These are phyloP conservation scores for Thalassoma bifasciatum DNA, from an alignment of 2,113 vertebrate genomes.

Conservation along the genomic window DNA sequence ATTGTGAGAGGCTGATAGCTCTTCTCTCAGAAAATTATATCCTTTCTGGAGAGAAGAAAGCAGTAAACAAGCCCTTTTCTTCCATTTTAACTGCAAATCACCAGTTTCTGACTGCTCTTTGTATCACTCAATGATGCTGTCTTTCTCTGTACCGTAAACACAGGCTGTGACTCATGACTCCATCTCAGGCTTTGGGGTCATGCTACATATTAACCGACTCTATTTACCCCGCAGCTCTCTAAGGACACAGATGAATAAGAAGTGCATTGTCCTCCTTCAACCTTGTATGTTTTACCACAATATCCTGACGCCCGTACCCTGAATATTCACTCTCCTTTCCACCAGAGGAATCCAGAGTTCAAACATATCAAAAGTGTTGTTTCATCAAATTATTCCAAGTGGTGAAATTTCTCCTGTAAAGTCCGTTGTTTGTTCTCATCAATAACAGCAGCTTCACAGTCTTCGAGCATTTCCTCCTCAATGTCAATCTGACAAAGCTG, in stretches of 20 bases:
- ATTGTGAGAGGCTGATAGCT: slow-evolving; percentile 24
- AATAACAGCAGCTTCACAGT: no score
- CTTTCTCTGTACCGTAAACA: slow-evolving; percentile 65
- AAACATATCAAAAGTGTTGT: no score
- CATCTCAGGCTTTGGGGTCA: slow-evolving; percentile 63
- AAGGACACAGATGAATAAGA: neutral
- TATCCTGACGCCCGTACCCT: no score
- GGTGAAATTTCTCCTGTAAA: no score
- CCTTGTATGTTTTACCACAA: no score
- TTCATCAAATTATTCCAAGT: no score
- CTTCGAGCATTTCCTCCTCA: no score
- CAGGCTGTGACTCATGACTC: slow-evolving; percentile 67
- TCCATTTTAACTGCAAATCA: slow-evolving; percentile 17
- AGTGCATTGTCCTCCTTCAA: slow-evolving; percentile 10
- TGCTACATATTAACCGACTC: slow-evolving; percentile 28
- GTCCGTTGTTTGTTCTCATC: no score
- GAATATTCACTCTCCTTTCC: no score
- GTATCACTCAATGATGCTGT: slow-evolving; percentile 50
- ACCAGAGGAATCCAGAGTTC: no score
- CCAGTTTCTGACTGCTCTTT: slow-evolving; percentile 41
- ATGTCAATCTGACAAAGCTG: no score
- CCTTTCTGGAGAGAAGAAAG: slow-evolving; percentile 1
- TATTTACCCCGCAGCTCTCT: slow-evolving; percentile 65
- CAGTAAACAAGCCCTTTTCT: neutral
- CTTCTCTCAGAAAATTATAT: neutral